These are phyloP conservation scores for Pelecanoides urinatrix DNA, from an alignment of 2,113 vertebrate species.

Conservation along the genomic window DNA sequence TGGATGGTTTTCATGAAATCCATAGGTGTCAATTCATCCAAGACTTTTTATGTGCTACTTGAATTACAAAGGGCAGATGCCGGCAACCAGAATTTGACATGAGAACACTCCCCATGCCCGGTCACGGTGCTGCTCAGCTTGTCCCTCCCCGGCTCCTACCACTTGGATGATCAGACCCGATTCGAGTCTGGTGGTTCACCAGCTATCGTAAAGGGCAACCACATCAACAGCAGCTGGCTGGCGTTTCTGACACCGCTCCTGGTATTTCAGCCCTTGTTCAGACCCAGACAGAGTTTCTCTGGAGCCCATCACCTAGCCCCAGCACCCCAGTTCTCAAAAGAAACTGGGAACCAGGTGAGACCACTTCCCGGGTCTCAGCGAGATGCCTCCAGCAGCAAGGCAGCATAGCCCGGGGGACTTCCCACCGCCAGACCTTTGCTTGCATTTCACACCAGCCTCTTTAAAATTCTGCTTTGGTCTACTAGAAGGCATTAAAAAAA, in stretches of 20 bases:
- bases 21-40: not conserved
- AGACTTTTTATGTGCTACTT: no score
- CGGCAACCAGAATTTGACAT: not conserved
- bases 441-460: not conserved
- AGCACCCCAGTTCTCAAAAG: not conserved
- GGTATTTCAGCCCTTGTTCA: not conserved
- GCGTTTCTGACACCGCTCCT: not conserved
- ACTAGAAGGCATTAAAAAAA: not conserved
- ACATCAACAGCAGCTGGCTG: no score
- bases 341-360: not conserved
- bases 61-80: fast-evolving
- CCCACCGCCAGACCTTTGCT: not conserved
- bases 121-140: fast-evolving
- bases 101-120: not conserved
- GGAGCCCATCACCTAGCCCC: not conserved
- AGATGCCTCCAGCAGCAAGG: no score
- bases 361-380: not conserved
- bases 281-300: not conserved
- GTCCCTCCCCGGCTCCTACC: not conserved
- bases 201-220: not conserved
- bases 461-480: not conserved
- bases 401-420: fast-evolving
- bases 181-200: fast-evolving
- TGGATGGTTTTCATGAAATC: fast-evolving
- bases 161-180: fast-evolving